Conservation (phyloP, 2,888 invertebrate genomes). For the Myathropa florea region DNA sequence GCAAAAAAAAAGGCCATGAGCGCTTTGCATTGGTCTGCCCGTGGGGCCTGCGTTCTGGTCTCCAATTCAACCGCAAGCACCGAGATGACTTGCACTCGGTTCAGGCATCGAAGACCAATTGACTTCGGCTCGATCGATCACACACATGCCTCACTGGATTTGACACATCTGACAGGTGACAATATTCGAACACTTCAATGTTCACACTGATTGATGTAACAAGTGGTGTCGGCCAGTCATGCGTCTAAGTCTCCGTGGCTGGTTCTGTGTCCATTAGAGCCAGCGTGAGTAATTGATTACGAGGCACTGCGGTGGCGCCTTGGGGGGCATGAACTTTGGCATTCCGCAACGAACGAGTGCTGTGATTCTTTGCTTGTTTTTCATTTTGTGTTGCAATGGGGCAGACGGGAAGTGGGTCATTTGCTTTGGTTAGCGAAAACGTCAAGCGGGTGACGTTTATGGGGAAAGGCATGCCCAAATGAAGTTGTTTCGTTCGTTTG, state of each 20-base stretch:
- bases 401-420: background rate
- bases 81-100: background rate
- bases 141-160: conserved; percentile 17
- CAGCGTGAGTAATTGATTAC: conserved; percentile 15
- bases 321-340: background rate
- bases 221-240: conserved; percentile 44
- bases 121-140: conserved; percentile 48
- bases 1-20: too few species aligned
- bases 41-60: too few species aligned
- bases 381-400: background rate
- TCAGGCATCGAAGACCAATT: conserved; percentile 36
- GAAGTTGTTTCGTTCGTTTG: too few species aligned
- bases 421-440: background rate
- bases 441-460: background rate
- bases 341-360: background rate
- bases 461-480: too few species aligned
- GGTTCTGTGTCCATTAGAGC: background rate
- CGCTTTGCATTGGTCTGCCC: too few species aligned
- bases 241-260: background rate
- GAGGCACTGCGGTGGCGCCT: conserved; percentile 14
- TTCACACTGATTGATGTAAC: conserved; percentile 41
- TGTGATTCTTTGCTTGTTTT: background rate
- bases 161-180: conserved; percentile 56
- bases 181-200: conserved; percentile 35
- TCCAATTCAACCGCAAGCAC: background rate